These are phyloP conservation scores for Cotesia chilonis DNA, from an alignment of 1,140 invertebrate species.

Conservation along the genomic window DNA sequence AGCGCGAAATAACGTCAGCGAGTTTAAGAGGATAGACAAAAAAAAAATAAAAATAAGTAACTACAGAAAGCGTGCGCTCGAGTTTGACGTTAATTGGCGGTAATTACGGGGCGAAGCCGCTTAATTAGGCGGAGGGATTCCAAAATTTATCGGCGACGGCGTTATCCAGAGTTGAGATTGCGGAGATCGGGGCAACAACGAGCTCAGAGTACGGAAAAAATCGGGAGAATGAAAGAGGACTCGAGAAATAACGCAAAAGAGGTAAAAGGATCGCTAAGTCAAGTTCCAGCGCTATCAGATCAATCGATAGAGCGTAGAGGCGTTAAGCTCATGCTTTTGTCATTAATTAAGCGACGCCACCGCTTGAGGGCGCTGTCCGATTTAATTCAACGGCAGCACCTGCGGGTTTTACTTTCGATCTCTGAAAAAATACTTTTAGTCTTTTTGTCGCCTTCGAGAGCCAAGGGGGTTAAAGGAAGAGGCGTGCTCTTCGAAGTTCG, in stretches of 20 bases:
- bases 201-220: slow-evolving; percentile 17
- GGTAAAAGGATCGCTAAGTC: slow-evolving; percentile 23
- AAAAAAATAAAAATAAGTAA: not conserved
- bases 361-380: slow-evolving; percentile 45
- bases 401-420: not conserved
- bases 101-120: slow-evolving; percentile 58
- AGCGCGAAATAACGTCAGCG: too few species aligned
- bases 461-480: slow-evolving; percentile 23
- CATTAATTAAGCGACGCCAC: slow-evolving; percentile 58
- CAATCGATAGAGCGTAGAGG: slow-evolving; percentile 49
- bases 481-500: not conserved
- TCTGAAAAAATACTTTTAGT: not conserved
- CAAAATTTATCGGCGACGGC: slow-evolving; percentile 56
- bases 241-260: slow-evolving; percentile 17
- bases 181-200: slow-evolving; percentile 17
- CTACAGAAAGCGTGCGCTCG: slow-evolving; percentile 35
- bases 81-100: slow-evolving; percentile 60
- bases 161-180: slow-evolving; percentile 39
- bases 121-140: slow-evolving; percentile 58
- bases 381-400: not conserved
- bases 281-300: slow-evolving; percentile 51
- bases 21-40: not conserved
- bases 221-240: not conserved
- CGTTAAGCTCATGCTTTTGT: slow-evolving; percentile 51
- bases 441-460: slow-evolving; percentile 8